Conservation (phyloP, 2,888 invertebrate genomes). For the Calameuta pallipes region DNA sequence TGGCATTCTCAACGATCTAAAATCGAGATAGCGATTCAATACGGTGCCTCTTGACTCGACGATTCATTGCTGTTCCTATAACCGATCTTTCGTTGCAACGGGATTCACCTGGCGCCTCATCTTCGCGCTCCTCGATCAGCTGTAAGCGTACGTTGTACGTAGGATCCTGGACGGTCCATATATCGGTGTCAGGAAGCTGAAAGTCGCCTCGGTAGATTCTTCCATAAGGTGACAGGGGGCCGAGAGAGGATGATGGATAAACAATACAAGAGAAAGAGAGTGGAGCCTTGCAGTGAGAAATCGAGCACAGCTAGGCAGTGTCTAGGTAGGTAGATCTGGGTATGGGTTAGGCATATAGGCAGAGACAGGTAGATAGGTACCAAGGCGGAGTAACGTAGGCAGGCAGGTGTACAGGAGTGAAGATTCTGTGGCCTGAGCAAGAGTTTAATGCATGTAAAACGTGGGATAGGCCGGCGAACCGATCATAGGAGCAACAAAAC, state of each 20-base stretch:
- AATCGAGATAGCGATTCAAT: slow-evolving; percentile 34
- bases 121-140: too few species aligned
- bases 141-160: too few species aligned
- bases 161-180: too few species aligned
- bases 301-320: too few species aligned
- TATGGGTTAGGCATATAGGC: too few species aligned
- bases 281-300: too few species aligned
- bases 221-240: too few species aligned
- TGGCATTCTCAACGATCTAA: slow-evolving; percentile 37
- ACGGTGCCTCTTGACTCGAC: slow-evolving; percentile 4
- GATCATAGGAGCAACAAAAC: slow-evolving; percentile 51
- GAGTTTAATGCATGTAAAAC: slow-evolving; percentile 52
- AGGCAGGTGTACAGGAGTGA: slow-evolving; percentile 23
- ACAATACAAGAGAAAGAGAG: too few species aligned
- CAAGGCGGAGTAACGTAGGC: slow-evolving; percentile 27
- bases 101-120: slow-evolving; percentile 18
- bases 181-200: too few species aligned
- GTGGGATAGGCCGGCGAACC: slow-evolving; percentile 39
- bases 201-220: too few species aligned
- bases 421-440: slow-evolving; percentile 29
- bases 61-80: slow-evolving; percentile 22
- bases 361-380: slow-evolving; percentile 5
- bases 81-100: slow-evolving; percentile 37
- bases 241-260: too few species aligned
- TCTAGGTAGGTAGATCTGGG: too few species aligned